Evolutionary conservation across 2,797 vertebrate species (phyloP), one percentile per base, ranked within the genome.

Genomic region (Apogon talboti): DNA sequence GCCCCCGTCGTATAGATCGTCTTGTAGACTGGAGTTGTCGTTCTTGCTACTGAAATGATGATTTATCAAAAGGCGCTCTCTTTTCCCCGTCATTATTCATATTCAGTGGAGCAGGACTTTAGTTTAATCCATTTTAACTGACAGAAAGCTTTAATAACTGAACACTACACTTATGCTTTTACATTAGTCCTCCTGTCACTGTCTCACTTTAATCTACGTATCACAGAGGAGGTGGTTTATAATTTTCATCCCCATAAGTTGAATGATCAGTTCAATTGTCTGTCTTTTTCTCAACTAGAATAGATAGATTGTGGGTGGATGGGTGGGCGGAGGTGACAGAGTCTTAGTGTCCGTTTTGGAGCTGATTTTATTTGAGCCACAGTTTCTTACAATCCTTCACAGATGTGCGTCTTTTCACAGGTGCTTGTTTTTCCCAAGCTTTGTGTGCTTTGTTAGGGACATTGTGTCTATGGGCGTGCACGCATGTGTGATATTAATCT

Each of bases 351-450:
- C 71, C 14, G 38, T 70, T 70, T 71, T 60, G 58, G 53, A 74
- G 30, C 35, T n/a, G 55, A 46, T 9, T 65, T 43, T 14, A 51
- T 61, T 18, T 2, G 66, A 84, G 79, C 63, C 44, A 10, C 7
- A 54, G 69, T 82, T 82, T 83, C 53, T 78, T 51, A 14, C 74
- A 28, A 68, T 64, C 61, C 67, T 75, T 83, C 86, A 76, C 74
- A 77, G 76, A 77, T 69, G 80, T 89, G 87, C 42, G 71, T 85
- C 76, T 87, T 91, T 90, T 87, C 81, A 78, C 88, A 79, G 67
- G 54, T 81, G 76, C 59, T 41, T 73, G 86, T 83, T 71, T 81
- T 30, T 84, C 73, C 48, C 64, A 59, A 75, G 66, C 40, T 69
- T 51, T 54, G 58, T 67, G 73, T 55, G 57, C 28, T 51, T 45